phyloP scores from a whole-genome alignment of 2,888 invertebrate species.

The Eremobia ochroleuca region DNA sequence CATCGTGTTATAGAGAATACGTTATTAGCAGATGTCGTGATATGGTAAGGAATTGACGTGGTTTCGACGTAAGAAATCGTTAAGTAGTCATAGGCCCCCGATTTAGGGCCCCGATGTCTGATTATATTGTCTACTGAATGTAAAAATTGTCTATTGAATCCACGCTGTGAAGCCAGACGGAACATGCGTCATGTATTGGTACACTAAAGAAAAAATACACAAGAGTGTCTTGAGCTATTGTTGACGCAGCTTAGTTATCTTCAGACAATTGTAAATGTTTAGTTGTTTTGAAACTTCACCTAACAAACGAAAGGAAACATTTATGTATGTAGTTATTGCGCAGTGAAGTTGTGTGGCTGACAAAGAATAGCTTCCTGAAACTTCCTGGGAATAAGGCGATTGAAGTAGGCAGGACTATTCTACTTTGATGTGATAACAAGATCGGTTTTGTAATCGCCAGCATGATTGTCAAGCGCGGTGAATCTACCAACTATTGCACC shows the following conservation, averaged over 20 bases:
- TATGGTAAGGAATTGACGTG: too few species aligned
- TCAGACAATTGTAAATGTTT: slow-evolving; percentile 58
- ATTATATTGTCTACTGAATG: background rate
- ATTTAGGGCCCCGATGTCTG: too few species aligned
- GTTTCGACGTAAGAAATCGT: too few species aligned
- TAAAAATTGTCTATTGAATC: too few species aligned
- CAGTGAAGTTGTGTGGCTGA: slow-evolving; percentile 22
- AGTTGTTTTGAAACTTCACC: slow-evolving; percentile 32
- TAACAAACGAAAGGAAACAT: slow-evolving; percentile 35
- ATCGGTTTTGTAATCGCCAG: background rate
- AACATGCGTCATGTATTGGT: slow-evolving; percentile 54
- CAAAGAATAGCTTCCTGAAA: slow-evolving; percentile 12
- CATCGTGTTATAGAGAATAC: too few species aligned
- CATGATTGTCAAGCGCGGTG: background rate
- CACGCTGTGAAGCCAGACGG: slow-evolving; percentile 49
- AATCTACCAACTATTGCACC: background rate
- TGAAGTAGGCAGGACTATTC: background rate
- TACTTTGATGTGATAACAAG: too few species aligned
- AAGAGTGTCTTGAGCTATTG: slow-evolving; percentile 40
- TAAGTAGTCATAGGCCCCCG: too few species aligned
- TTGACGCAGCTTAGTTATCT: slow-evolving; percentile 37
- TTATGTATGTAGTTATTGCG: slow-evolving; percentile 22
- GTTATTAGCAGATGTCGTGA: too few species aligned
- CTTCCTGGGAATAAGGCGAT: slow-evolving; percentile 22
- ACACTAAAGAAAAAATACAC: slow-evolving; percentile 48